Conservation (phyloP, 1,140 invertebrate species). For the Zaprionus tsacasi region DNA sequence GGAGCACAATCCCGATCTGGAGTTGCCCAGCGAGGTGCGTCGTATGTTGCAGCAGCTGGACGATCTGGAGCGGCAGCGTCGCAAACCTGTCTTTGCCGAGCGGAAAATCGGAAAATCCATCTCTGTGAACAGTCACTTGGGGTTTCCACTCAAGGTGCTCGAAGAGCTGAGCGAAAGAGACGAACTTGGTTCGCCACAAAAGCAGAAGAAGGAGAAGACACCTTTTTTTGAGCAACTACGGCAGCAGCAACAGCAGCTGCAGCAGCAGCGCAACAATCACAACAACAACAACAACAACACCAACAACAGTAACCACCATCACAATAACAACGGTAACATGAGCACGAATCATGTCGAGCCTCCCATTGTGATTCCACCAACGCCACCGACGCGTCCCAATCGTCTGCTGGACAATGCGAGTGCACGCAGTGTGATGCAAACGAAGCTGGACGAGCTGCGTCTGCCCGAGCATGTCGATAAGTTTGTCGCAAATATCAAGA, state of each 20-base stretch:
- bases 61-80: conserved; percentile 83
- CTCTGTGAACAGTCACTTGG: conserved; percentile 82
- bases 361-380: conserved; percentile 10
- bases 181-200: conserved; percentile 84
- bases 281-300: conserved; percentile 75
- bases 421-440: conserved; percentile 62
- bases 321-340: conserved; percentile 67
- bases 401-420: conserved; percentile 69
- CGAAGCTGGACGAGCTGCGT: conserved; percentile 82
- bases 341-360: conserved; percentile 2
- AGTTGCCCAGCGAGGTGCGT: conserved; percentile 88
- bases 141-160: conserved; percentile 85
- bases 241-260: conserved; percentile 73
- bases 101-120: conserved; percentile 84
- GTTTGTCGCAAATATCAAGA: conserved; percentile 75
- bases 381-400: conserved; percentile 70
- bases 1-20: conserved; percentile 86
- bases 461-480: conserved; percentile 85
- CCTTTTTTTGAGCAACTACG: conserved; percentile 84
- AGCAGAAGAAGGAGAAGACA: conserved; percentile 83
- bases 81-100: conserved; percentile 79
- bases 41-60: conserved; percentile 87
- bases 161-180: conserved; percentile 85
- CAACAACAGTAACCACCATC: conserved; percentile 65
- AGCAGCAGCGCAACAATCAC: conserved; percentile 50